A percentile compares a stretch with the other conserved stretches of the same genome.
These are phyloP conservation scores for Python bivittatus DNA, from an alignment of 2,113 vertebrate genomes.

Conservation along the genomic window DNA sequence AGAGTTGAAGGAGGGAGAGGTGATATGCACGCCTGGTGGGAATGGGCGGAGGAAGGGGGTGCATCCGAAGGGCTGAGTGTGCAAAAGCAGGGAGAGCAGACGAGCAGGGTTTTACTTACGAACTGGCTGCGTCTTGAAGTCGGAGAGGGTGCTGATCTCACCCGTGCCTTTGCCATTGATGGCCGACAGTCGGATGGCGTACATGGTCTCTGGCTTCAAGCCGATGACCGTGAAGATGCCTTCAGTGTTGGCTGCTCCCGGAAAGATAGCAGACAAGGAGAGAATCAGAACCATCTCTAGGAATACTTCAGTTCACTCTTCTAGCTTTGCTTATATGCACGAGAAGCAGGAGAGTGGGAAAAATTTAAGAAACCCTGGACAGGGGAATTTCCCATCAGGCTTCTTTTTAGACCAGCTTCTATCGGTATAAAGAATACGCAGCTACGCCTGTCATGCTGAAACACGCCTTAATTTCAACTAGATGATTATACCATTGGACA, in stretches of 20 bases:
- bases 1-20: conserved; percentile 38
- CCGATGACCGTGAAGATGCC: conserved; percentile 82
- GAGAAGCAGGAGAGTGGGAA: neutral
- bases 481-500: neutral
- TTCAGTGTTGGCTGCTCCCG: conserved; percentile 70
- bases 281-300: neutral
- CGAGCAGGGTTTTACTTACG: conserved; percentile 83
- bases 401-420: neutral
- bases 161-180: conserved; percentile 95
- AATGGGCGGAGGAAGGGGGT: neutral
- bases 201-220: conserved; percentile 88
- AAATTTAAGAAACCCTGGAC: neutral
- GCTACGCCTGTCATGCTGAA: neutral
- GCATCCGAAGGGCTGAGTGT: neutral
- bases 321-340: neutral
- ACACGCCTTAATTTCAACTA: neutral
- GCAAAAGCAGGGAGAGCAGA: neutral
- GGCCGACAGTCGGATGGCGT: conserved; percentile 88
- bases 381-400: neutral
- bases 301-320: too few relatives aligned
- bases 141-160: conserved; percentile 78
- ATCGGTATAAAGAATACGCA: neutral
- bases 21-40: conserved; percentile 26
- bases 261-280: neutral
- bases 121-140: conserved; percentile 93